Evolutionary conservation across 92 coral and sea anemone genomes (phyloP).

Genomic region (Palythoa grandiflora): DNA sequence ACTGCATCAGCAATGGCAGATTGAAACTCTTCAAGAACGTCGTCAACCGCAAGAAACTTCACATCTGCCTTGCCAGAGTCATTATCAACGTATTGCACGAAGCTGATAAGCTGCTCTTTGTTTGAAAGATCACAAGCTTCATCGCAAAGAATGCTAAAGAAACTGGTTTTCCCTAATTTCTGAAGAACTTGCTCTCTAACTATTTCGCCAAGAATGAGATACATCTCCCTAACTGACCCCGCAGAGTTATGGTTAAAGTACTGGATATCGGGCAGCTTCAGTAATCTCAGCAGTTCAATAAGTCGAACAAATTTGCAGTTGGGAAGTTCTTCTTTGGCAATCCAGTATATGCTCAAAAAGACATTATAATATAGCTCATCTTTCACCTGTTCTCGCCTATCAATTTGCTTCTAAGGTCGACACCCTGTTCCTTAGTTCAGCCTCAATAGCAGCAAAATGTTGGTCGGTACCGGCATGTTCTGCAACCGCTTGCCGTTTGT

Average conservation of each 20-base stretch:
- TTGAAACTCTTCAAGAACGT: constrained; percentile 42
- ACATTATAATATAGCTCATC: constrained; percentile 37
- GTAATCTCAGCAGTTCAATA: constrained; percentile 26
- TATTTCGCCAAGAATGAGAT: constrained; percentile 45
- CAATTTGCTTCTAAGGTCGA: constrained; percentile 44
- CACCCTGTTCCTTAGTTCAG: constrained; percentile 32
- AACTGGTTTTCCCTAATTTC: constrained; percentile 36
- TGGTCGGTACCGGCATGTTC: constrained; percentile 34
- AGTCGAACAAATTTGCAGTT: constrained; percentile 52
- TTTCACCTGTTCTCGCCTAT: constrained; percentile 30
- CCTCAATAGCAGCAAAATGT: constrained; percentile 48
- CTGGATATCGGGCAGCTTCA: constrained; percentile 37
- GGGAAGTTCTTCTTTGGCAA: constrained; percentile 63
- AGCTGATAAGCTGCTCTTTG: constrained; percentile 54
- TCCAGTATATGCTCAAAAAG: constrained; percentile 55
- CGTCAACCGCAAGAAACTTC: constrained; percentile 46
- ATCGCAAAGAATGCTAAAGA: constrained; percentile 39
- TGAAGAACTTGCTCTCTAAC: constrained; percentile 27
- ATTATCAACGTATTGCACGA: constrained; percentile 52
- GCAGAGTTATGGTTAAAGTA: constrained; percentile 13
- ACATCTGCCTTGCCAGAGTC: constrained; percentile 41
- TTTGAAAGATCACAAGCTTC: constrained; percentile 51
- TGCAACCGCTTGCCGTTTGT: constrained; percentile 36
- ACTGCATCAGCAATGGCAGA: constrained; percentile 60
- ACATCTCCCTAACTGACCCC: constrained; percentile 45